phyloP scores from a whole-genome alignment of 2,113 vertebrate species.

The Picathartes gymnocephalus region DNA sequence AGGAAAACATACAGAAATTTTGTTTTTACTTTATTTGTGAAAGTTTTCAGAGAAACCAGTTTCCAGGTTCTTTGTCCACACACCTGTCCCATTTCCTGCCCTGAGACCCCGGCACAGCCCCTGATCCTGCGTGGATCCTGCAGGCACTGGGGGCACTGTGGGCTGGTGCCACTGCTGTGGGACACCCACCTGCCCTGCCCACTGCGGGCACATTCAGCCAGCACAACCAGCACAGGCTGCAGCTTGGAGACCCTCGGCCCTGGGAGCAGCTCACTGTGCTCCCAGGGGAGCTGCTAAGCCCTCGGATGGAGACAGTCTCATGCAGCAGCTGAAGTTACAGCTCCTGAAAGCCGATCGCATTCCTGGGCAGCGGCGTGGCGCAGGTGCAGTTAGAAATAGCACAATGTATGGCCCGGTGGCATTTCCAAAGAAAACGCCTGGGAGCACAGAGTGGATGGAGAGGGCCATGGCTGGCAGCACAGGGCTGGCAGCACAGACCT shows the following conservation, averaged over 20 bases:
- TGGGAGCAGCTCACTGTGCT: accelerated
- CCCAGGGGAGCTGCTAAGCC: background rate
- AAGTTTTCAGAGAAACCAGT: background rate
- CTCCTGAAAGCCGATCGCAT: background rate
- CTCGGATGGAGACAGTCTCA: background rate
- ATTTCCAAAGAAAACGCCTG: accelerated
- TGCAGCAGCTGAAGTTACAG: background rate
- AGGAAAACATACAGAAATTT: background rate
- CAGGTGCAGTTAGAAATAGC: background rate
- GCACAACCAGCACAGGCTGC: background rate
- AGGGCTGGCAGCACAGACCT: accelerated
- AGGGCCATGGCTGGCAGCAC: background rate
- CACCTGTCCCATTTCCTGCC: background rate
- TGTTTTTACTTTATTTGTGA: background rate
- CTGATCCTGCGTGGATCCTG: accelerated
- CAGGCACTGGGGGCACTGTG: background rate
- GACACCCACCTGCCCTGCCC: background rate
- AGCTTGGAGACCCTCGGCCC: background rate
- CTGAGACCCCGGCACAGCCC: accelerated
- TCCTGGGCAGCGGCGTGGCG: background rate
- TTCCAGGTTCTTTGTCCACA: background rate
- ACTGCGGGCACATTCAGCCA: background rate
- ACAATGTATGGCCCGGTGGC: background rate
- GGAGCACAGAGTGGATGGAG: background rate
- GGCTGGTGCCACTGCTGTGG: background rate